Evolutionary conservation across 2,888 invertebrate species (phyloP).

Genomic region (Allolobophora icterica): DNA sequence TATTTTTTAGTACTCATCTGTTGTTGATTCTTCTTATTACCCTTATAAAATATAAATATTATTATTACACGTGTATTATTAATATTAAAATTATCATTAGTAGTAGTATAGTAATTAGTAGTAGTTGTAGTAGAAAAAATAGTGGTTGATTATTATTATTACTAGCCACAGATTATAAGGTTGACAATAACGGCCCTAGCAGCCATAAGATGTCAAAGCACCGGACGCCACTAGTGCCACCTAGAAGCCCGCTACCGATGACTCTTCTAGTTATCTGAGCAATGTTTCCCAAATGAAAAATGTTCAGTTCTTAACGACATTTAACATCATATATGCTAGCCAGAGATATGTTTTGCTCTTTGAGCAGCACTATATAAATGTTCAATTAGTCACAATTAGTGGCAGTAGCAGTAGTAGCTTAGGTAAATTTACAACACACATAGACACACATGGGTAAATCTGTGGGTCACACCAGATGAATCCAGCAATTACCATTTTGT

Average conservation of each 20-base stretch:
- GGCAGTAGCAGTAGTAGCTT: too few species aligned
- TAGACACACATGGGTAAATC: too few species aligned
- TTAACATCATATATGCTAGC: constrained; percentile 28
- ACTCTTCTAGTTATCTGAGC: not conserved
- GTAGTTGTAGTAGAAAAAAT: not conserved
- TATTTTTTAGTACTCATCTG: not conserved
- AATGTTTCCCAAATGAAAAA: not conserved
- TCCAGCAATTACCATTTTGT: too few species aligned
- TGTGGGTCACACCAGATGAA: too few species aligned
- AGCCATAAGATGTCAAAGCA: not conserved
- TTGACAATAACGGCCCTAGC: too few species aligned
- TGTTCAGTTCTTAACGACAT: not conserved
- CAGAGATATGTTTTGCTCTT: too few species aligned
- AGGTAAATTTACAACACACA: too few species aligned
- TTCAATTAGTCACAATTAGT: too few species aligned
- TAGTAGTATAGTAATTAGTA: not conserved
- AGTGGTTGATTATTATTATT: not conserved
- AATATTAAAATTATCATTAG: not conserved
- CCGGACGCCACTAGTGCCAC: not conserved
- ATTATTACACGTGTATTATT: not conserved
- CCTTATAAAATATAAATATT: not conserved
- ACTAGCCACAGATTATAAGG: too few species aligned
- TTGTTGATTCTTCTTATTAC: not conserved
- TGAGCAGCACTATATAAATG: too few species aligned
- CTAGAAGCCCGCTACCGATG: too few species aligned